Evolutionary conservation across 2,888 invertebrate genomes (phyloP).

Genomic region (Heterodera filipjevi): DNA sequence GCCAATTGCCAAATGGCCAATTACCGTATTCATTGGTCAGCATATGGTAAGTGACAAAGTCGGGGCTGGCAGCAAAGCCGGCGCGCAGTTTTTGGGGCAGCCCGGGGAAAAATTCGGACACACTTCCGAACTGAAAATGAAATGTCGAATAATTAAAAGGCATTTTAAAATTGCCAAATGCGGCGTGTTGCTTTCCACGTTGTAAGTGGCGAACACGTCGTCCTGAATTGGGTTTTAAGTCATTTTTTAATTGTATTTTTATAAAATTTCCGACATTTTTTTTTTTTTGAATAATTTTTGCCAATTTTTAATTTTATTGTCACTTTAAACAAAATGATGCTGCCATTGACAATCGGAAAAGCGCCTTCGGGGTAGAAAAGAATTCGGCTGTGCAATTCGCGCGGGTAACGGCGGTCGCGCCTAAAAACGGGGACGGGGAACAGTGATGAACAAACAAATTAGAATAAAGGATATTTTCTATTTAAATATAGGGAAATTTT

Average conservation of each 20-base stretch:
- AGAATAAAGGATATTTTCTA: no score
- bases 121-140: neutral
- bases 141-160: neutral
- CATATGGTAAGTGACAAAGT: slow-evolving; percentile 24
- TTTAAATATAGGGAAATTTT: no score
- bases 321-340: slow-evolving; percentile 54
- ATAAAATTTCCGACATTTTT: neutral
- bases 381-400: slow-evolving; percentile 55
- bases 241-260: slow-evolving; percentile 9
- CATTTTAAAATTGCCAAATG: slow-evolving; percentile 49
- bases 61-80: slow-evolving; percentile 32
- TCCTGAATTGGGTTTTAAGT: slow-evolving; percentile 40
- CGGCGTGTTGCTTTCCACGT: slow-evolving; percentile 50
- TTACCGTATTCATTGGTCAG: slow-evolving; percentile 21
- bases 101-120: slow-evolving; percentile 48
- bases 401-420: slow-evolving; percentile 45
- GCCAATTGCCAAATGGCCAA: neutral
- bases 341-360: slow-evolving; percentile 57
- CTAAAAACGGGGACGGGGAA: neutral
- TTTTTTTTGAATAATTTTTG: neutral
- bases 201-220: slow-evolving; percentile 59
- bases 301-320: slow-evolving; percentile 11
- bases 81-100: slow-evolving; percentile 52
- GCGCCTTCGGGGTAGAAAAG: slow-evolving; percentile 60
- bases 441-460: neutral